These are phyloP conservation scores for Halictus ligatus DNA, from an alignment of 2,888 invertebrate species.

Conservation along the genomic window DNA sequence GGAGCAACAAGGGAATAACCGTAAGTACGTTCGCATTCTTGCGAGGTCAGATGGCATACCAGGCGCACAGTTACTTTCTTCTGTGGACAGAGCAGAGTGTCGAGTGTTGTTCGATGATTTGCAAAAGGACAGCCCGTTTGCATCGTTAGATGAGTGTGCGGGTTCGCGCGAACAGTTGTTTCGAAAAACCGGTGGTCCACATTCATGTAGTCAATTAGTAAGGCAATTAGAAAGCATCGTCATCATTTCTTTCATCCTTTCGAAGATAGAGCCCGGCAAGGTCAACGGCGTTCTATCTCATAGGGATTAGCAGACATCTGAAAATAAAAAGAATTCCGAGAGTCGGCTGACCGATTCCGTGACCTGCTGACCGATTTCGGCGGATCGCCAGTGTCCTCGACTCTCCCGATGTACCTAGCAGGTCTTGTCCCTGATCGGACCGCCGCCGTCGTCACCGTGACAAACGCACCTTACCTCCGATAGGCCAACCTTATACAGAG, in stretches of 20 bases:
- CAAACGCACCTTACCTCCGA: slow-evolving; percentile 1
- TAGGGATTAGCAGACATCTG: background rate
- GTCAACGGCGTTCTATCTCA: background rate
- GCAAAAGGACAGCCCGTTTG: background rate
- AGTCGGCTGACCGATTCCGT: slow-evolving; percentile 50
- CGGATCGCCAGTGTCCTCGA: slow-evolving; percentile 63
- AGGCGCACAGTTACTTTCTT: slow-evolving; percentile 23
- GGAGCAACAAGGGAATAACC: background rate
- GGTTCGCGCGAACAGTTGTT: background rate
- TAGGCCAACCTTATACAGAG: background rate
- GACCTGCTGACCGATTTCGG: slow-evolving; percentile 78
- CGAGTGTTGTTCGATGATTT: background rate
- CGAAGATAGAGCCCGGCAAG: background rate
- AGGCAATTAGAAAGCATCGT: background rate
- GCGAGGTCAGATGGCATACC: slow-evolving; percentile 38
- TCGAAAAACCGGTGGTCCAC: background rate
- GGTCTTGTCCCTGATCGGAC: slow-evolving; percentile 12
- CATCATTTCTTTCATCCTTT: background rate
- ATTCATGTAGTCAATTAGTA: background rate
- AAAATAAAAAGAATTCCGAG: background rate
- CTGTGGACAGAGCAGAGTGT: slow-evolving; percentile 2
- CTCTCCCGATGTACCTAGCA: background rate
- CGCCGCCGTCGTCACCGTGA: background rate
- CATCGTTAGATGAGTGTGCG: background rate
- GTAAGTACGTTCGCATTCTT: slow-evolving; percentile 12